phyloP scores from a whole-genome alignment of 2,797 vertebrate species.

The Pelobates cultripes region DNA sequence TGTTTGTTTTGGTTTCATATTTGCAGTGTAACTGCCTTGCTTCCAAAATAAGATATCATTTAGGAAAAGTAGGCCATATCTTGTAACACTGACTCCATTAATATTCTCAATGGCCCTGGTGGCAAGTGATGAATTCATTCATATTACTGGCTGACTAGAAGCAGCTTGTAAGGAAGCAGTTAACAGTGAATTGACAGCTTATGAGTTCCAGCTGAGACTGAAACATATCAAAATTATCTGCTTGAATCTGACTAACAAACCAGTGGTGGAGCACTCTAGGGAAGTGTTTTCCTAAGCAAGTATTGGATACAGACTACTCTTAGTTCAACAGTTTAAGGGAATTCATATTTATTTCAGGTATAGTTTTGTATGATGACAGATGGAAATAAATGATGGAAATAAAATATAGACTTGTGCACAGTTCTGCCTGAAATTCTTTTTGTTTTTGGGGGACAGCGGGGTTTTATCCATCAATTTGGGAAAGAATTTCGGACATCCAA shows the following conservation, averaged over 20 bases:
- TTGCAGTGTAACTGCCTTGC: not conserved
- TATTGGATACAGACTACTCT: not conserved
- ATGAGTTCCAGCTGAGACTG: constrained; percentile 14
- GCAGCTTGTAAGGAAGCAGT: constrained; percentile 19
- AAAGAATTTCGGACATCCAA: no score
- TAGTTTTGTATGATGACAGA: no score
- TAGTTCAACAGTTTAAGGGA: no score
- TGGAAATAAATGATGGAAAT: no score
- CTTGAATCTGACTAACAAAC: not conserved
- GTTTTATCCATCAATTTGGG: no score
- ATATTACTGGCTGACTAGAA: constrained; percentile 6
- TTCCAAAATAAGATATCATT: not conserved
- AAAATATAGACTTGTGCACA: no score
- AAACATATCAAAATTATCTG: not conserved
- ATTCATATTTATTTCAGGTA: no score
- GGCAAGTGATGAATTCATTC: constrained; percentile 7
- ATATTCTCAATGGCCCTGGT: not conserved
- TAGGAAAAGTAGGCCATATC: not conserved
- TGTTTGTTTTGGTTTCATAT: not conserved
- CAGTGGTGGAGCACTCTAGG: not conserved
- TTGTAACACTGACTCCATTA: not conserved
- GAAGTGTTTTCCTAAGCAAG: not conserved
- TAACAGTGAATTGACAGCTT: constrained; percentile 13
- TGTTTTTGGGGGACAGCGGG: no score
- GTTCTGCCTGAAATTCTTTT: no score